Evolutionary conservation across 2,888 invertebrate species (phyloP).

Genomic region (Rhyacophila evoluta): DNA sequence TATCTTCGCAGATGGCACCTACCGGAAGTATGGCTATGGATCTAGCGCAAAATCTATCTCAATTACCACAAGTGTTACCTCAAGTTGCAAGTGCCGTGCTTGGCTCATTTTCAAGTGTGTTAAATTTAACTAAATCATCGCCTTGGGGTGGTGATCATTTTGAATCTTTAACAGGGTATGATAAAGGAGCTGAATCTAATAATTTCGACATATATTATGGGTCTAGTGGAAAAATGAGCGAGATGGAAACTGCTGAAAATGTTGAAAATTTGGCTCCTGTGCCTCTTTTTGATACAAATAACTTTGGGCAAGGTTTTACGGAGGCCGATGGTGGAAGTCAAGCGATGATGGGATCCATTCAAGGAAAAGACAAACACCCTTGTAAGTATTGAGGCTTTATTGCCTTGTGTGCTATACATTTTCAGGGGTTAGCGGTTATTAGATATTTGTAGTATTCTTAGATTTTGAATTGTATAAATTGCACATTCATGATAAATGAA

Average conservation of each 20-base stretch:
- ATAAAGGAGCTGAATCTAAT: not conserved
- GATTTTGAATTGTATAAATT: too few species aligned
- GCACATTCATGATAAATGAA: too few species aligned
- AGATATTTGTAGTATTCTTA: too few species aligned
- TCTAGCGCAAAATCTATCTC: constrained; percentile 70
- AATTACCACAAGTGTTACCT: constrained; percentile 71
- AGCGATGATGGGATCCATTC: not conserved
- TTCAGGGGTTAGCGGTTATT: too few species aligned
- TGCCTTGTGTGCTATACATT: too few species aligned
- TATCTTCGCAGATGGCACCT: not conserved
- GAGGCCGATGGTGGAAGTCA: not conserved
- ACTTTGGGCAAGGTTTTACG: constrained; percentile 7
- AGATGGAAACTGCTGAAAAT: constrained; percentile 55
- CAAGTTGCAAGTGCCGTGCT: constrained; percentile 75
- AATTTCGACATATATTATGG: constrained; percentile 57
- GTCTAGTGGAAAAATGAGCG: constrained; percentile 55
- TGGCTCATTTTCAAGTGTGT: constrained; percentile 72
- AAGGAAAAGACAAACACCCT: not conserved
- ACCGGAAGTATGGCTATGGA: constrained; percentile 66
- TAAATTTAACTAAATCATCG: constrained; percentile 56
- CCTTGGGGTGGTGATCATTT: not conserved
- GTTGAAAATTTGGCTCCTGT: constrained; percentile 29
- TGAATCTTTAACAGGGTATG: constrained; percentile 14
- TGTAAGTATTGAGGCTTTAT: constrained; percentile 37
- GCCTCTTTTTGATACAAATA: constrained; percentile 59